These are phyloP conservation scores for Luperina nickerlii DNA, from an alignment of 2,888 invertebrate species.

Conservation along the genomic window DNA sequence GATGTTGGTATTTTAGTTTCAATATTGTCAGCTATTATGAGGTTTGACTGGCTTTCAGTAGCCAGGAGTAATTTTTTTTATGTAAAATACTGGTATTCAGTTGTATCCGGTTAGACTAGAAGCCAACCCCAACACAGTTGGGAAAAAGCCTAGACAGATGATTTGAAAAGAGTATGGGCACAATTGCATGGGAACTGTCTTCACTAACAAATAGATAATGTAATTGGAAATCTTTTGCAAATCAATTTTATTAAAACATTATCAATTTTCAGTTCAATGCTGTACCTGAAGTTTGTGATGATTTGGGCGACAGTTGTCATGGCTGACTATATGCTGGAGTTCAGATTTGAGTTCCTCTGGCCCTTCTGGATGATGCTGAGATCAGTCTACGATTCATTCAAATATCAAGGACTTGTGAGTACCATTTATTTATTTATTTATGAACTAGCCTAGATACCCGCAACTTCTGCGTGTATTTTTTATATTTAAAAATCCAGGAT, in stretches of 20 bases:
- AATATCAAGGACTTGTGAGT: constrained; percentile 99
- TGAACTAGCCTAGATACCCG: not conserved
- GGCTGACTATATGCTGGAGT: constrained; percentile 99
- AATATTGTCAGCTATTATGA: too few relatives aligned
- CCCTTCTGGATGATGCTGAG: constrained; percentile 99
- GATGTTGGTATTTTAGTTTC: not conserved
- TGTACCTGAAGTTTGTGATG: constrained; percentile 98
- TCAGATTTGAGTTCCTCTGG: constrained; percentile 99
- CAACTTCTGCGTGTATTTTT: not conserved
- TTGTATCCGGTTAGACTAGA: not conserved
- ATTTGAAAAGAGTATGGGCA: not conserved
- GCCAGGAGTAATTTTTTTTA: not conserved
- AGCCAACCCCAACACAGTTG: not conserved
- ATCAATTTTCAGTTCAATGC: constrained; percentile 94
- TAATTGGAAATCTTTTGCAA: not conserved
- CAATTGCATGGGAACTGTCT: not conserved
- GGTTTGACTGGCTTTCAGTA: not conserved
- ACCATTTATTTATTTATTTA: not conserved
- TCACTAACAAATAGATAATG: not conserved
- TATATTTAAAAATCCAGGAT: not conserved
- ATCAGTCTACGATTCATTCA: constrained; percentile 99
- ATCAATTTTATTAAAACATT: not conserved
- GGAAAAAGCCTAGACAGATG: not conserved
- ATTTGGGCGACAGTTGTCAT: constrained; percentile 98
- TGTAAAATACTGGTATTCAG: not conserved